Evolutionary conservation across 2,888 invertebrate species (phyloP), one percentile per base, ranked within the genome.

Genomic region (Chloroclysta siterata): DNA sequence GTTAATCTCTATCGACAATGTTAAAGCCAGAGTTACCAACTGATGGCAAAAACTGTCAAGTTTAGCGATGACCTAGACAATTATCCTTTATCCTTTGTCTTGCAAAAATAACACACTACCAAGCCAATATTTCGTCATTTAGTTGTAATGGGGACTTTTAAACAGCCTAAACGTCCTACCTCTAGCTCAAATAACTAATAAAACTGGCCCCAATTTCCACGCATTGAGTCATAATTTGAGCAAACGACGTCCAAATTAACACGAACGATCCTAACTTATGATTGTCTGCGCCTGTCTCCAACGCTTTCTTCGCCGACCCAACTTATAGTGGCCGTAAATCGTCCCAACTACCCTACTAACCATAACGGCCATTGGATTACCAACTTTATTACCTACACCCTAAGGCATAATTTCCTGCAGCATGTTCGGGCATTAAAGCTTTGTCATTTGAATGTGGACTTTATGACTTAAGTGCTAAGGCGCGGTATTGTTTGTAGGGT

Each of bases 211-310:
- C 15, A 44, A 58, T 39, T 50, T 15, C 13, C 41, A 17, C 51
- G 6, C 50, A 33, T 36, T 46, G 11, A 36, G 50, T 22, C 54
- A 51, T 63, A 63, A 46, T 39, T 59, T 44, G 14, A 2, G n/a
- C 44, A 14, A 63, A 58, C 50, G 42, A 22, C 53, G 53, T 42
- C 63, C 48, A 59, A 55, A 64, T 59, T 28, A 64, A 60, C 64
- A 56, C 60, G 63, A 47, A 33, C 44, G 15, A 15, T 28, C 54
- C 52, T 64, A 64, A 64, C 60, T 64, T 64, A 64, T 60, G 64
- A 64, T 56, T 59, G 59, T 59, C 58, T 58, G 53, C 41, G 29
- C 48, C 42, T 11, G 53, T 5, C 57, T 63, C 50, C 58, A 59
- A 29, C 51, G 54, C 54, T 50, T 51, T 44, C 60, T 60, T 33